Conservation (phyloP, 2,888 invertebrate species). For the Cecidostiba fungosa region DNA sequence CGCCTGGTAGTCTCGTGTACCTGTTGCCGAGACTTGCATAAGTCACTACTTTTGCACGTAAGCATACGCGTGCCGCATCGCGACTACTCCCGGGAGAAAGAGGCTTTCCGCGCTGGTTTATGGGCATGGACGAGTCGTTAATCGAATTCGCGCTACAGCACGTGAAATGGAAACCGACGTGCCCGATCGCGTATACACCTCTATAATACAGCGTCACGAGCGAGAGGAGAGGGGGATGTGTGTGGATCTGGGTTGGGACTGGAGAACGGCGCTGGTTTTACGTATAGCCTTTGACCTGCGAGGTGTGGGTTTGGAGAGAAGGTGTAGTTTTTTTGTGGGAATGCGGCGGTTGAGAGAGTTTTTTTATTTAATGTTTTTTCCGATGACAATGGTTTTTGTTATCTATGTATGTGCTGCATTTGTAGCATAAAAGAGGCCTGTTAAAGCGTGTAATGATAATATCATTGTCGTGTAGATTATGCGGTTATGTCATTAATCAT, state of each 20-base stretch:
- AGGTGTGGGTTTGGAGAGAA: neutral
- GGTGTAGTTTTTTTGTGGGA: neutral
- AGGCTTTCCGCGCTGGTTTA: conserved; percentile 6
- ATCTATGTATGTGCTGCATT: neutral
- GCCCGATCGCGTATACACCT: conserved; percentile 7
- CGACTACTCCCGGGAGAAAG: conserved; percentile 14
- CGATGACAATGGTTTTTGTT: neutral
- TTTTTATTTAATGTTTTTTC: neutral
- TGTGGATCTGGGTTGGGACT: neutral
- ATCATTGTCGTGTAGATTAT: conserved; percentile 50
- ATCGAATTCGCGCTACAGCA: neutral
- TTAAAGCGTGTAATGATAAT: conserved; percentile 33
- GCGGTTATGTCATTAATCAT: conserved; percentile 40
- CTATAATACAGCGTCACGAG: neutral
- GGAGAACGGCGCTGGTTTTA: neutral
- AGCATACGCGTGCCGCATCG: conserved; percentile 14
- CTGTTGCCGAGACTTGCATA: conserved; percentile 1
- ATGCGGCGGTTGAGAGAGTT: neutral
- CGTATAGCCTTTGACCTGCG: neutral
- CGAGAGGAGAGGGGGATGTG: neutral
- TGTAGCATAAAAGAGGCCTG: conserved; percentile 1
- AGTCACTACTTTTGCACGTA: neutral
- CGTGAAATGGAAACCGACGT: neutral
- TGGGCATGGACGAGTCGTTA: conserved; percentile 10
- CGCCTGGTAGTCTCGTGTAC: neutral